A percentile compares a stretch with the other conserved stretches of the same genome.
phyloP scores from a whole-genome alignment of 2,797 vertebrate genomes.

The Acanthurus tractus region DNA sequence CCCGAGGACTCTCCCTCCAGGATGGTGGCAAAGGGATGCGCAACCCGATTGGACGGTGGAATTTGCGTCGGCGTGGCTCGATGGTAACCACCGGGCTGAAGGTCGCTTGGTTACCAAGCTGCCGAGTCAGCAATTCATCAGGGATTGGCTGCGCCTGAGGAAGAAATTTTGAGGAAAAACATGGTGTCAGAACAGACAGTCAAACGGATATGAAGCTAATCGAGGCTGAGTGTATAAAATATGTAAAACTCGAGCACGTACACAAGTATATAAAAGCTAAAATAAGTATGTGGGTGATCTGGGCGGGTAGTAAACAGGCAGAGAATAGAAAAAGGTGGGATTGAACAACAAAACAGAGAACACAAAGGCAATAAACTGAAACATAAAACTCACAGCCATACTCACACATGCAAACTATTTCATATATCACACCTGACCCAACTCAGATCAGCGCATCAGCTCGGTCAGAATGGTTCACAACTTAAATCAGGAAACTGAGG shows the following conservation, averaged over 20 bases:
- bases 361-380: conserved; percentile 39
- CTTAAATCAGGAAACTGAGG: conserved; percentile 82
- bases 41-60: conserved; percentile 96
- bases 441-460: conserved; percentile 78
- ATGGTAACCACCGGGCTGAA: conserved; percentile 99
- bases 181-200: neutral
- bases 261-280: neutral
- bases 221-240: conserved; percentile 10
- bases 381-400: conserved; percentile 69
- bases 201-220: conserved; percentile 17
- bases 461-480: conserved; percentile 78
- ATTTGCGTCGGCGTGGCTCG: conserved; percentile 95
- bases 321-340: conserved; percentile 10
- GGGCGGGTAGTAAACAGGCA: conserved; percentile 5
- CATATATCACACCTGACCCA: conserved; percentile 78
- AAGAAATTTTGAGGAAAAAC: conserved; percentile 8
- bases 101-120: conserved; percentile 97
- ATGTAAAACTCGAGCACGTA: conserved; percentile 18
- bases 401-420: conserved; percentile 80
- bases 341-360: conserved; percentile 36
- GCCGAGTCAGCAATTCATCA: conserved; percentile 94
- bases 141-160: conserved; percentile 96
- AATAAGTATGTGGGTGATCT: neutral
- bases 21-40: conserved; percentile 95
- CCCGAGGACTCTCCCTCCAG: conserved; percentile 93